phyloP scores from a whole-genome alignment of 2,888 invertebrate genomes.

The Tortrix viridana region DNA sequence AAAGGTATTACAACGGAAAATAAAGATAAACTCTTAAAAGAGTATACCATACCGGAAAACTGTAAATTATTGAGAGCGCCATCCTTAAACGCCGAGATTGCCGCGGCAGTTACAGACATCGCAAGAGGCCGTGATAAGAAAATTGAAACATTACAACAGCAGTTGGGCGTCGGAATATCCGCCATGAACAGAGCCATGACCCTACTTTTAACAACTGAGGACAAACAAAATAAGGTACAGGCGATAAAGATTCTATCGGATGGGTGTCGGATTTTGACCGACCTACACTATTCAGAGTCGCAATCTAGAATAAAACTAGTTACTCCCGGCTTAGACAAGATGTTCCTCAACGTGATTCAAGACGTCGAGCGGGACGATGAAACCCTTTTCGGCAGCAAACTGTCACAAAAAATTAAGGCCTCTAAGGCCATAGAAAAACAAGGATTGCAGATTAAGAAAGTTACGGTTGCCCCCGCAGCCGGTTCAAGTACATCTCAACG shows the following conservation, averaged over 20 bases:
- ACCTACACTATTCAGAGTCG: constrained; percentile 32
- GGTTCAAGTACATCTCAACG: not conserved
- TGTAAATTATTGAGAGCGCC: constrained; percentile 39
- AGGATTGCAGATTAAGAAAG: constrained; percentile 10
- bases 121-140: constrained; percentile 29
- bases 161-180: constrained; percentile 37
- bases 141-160: constrained; percentile 34
- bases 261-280: constrained; percentile 35
- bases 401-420: constrained; percentile 40
- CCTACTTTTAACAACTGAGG: not conserved
- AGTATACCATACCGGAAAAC: constrained; percentile 33
- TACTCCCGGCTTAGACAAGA: constrained; percentile 39
- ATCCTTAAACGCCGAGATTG: constrained; percentile 37
- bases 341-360: constrained; percentile 34
- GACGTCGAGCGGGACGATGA: constrained; percentile 41
- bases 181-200: constrained; percentile 35
- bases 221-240: constrained; percentile 13
- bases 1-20: constrained; percentile 4
- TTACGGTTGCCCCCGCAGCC: not conserved
- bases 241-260: constrained; percentile 33
- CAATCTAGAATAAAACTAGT: constrained; percentile 35
- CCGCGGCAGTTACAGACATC: constrained; percentile 30
- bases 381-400: constrained; percentile 37
- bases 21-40: constrained; percentile 26
- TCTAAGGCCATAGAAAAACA: constrained; percentile 14